Conservation (phyloP, 2,888 invertebrate species). For the Euclidia mi region DNA sequence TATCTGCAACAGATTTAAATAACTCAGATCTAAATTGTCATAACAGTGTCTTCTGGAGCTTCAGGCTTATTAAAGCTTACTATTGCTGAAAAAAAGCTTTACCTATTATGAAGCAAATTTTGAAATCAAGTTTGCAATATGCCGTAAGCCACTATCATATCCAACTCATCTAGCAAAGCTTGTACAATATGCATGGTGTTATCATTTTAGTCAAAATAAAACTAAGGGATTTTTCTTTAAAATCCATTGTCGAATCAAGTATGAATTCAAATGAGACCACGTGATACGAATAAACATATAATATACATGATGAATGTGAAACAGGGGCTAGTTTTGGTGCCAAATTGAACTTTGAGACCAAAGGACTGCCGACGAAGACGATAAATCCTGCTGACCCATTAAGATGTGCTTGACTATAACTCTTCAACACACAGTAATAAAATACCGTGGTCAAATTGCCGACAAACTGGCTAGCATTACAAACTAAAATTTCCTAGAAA, state of each 20-base stretch:
- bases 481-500: constrained; percentile 1
- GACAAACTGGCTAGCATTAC: constrained; percentile 14
- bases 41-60: no score
- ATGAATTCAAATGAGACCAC: constrained; percentile 46
- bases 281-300: constrained; percentile 52
- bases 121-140: no score
- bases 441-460: constrained; percentile 10
- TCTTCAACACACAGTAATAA: constrained; percentile 24
- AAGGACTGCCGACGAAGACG: constrained; percentile 45
- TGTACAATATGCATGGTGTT: background rate
- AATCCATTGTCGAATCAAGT: constrained; percentile 31
- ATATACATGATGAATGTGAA: constrained; percentile 46
- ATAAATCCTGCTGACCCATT: constrained; percentile 53
- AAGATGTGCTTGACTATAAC: constrained; percentile 35
- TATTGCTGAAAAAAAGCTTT: no score
- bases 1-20: no score
- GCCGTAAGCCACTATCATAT: no score
- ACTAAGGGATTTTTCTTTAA: constrained; percentile 26
- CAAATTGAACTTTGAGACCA: constrained; percentile 37
- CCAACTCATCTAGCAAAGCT: no score
- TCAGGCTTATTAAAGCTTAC: no score
- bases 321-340: constrained; percentile 31
- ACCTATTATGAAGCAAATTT: no score
- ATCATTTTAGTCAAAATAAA: constrained; percentile 24
- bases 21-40: no score